A percentile compares a stretch with the other conserved stretches of the same genome.
phyloP scores from a whole-genome alignment of 2,888 invertebrate species.

The Oxyteleia sp. region DNA sequence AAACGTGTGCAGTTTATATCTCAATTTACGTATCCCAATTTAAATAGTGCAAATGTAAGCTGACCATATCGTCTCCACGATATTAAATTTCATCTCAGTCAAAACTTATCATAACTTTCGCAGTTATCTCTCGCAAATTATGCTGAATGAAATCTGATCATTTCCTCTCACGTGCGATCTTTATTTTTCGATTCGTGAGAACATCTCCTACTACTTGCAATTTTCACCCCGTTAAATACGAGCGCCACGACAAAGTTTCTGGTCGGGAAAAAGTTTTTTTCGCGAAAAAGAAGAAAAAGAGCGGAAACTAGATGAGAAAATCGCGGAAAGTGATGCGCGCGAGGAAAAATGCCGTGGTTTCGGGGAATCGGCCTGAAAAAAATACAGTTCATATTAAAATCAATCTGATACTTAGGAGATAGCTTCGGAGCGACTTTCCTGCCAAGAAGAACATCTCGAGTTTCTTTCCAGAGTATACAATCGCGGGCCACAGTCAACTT shows the following conservation, averaged over 20 bases:
- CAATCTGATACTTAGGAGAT: conserved; percentile 84
- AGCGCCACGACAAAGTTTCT: not conserved
- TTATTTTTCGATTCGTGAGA: no score
- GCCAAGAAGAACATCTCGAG: conserved; percentile 78
- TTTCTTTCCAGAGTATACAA: conserved; percentile 80
- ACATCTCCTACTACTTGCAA: no score
- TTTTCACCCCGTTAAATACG: not conserved
- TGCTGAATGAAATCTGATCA: no score
- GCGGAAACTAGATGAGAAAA: conserved; percentile 6
- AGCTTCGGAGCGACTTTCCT: conserved; percentile 84
- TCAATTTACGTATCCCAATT: no score
- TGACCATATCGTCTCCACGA: no score
- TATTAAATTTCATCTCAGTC: no score
- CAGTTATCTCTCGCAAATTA: no score
- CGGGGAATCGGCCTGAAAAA: conserved; percentile 49
- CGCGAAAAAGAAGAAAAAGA: not conserved
- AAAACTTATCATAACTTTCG: no score
- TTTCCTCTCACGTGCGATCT: no score
- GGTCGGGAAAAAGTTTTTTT: conserved; percentile 3
- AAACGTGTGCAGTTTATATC: no score
- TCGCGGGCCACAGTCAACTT: conserved; percentile 84
- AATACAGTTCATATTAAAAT: conserved; percentile 87
- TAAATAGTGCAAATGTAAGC: no score
- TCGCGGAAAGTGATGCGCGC: conserved; percentile 1
- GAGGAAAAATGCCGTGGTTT: not conserved